phyloP scores from a whole-genome alignment of 2,888 invertebrate species.

The Noctua janthina region DNA sequence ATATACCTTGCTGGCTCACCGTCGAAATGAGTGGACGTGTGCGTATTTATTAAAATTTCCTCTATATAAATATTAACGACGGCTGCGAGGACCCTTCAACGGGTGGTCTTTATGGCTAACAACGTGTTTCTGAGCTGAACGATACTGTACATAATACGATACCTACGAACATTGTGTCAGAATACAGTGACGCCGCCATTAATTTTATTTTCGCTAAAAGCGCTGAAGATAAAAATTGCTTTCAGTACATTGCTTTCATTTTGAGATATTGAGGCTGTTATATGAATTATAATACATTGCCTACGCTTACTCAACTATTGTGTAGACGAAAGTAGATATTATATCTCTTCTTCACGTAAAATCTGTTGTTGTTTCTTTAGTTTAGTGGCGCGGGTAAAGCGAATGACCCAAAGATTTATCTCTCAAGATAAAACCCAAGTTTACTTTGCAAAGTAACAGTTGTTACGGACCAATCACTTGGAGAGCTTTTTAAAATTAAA shows the following conservation, averaged over 20 bases:
- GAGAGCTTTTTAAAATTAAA: slow-evolving; percentile 85
- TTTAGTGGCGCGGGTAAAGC: slow-evolving; percentile 56
- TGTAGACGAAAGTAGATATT: slow-evolving; percentile 11
- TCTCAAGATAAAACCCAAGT: slow-evolving; percentile 70
- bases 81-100: slow-evolving; percentile 44
- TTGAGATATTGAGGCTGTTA: slow-evolving; percentile 38
- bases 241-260: slow-evolving; percentile 59
- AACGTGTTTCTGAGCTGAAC: slow-evolving; percentile 47
- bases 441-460: slow-evolving; percentile 70
- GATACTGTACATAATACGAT: slow-evolving; percentile 25
- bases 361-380: slow-evolving; percentile 51
- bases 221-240: slow-evolving; percentile 47
- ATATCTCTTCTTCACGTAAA: slow-evolving; percentile 34
- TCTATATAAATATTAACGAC: slow-evolving; percentile 68
- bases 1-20: slow-evolving; percentile 76
- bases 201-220: slow-evolving; percentile 36
- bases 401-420: slow-evolving; percentile 74
- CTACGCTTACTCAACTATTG: slow-evolving; percentile 28
- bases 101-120: slow-evolving; percentile 60
- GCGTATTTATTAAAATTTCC: slow-evolving; percentile 74
- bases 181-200: slow-evolving; percentile 30
- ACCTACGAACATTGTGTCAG: slow-evolving; percentile 20
- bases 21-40: slow-evolving; percentile 71
- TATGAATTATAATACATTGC: slow-evolving; percentile 30
- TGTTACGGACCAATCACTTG: slow-evolving; percentile 77